Conservation (phyloP, 1,140 invertebrate genomes). For the Reticulitermes speratus region DNA sequence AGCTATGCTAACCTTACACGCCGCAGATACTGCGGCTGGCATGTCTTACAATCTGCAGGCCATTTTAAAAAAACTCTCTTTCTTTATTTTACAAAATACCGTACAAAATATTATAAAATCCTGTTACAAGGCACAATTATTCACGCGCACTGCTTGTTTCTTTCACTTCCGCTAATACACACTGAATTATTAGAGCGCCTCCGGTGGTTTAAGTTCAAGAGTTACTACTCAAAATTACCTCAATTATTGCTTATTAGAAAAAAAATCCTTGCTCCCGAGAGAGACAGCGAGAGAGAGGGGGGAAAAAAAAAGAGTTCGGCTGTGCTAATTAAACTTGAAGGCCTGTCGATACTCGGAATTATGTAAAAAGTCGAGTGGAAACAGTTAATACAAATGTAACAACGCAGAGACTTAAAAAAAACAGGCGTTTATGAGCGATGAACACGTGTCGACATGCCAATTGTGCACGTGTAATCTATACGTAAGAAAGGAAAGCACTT, state of each 20-base stretch:
- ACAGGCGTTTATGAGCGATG: no score
- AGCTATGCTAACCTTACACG: no score
- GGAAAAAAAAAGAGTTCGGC: background rate
- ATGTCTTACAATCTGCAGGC: no score
- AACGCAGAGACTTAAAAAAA: background rate
- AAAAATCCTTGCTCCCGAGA: background rate
- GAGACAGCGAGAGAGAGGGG: background rate
- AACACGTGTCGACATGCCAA: no score
- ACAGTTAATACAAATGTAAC: background rate
- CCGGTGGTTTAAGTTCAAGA: background rate
- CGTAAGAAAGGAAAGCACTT: no score
- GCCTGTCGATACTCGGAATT: background rate
- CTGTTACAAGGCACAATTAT: no score
- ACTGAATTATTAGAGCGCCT: background rate
- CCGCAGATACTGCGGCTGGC: no score
- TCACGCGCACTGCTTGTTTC: no score
- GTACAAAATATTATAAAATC: no score
- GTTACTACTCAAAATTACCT: background rate
- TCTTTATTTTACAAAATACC: no score
- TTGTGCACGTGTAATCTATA: no score
- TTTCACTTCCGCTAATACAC: background rate
- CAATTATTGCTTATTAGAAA: slow-evolving; percentile 14
- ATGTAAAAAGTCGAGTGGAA: background rate
- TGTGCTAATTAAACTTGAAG: background rate
- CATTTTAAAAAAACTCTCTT: no score